Conservation (phyloP, 2,797 vertebrate species). For the Phoeniculus purpureus region DNA sequence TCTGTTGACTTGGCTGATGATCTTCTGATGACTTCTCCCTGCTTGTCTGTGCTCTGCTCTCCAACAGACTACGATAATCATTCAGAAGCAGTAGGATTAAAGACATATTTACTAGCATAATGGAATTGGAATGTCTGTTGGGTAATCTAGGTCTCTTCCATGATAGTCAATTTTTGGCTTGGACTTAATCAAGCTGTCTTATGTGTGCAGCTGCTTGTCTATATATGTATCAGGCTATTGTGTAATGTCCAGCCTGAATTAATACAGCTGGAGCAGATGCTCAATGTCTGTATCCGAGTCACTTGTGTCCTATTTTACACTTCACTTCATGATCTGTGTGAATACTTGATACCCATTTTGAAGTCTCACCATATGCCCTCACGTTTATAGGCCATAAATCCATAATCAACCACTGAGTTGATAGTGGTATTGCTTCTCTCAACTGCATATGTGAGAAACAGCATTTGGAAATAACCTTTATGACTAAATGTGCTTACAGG, state of each 20-base stretch:
- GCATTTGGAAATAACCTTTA: slow-evolving; percentile 42
- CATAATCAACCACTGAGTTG: slow-evolving; percentile 56
- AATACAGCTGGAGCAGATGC: slow-evolving; percentile 77
- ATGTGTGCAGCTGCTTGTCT: slow-evolving; percentile 25
- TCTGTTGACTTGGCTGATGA: too few species aligned
- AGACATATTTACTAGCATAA: not conserved
- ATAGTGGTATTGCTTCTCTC: slow-evolving; percentile 23
- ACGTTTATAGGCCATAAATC: slow-evolving; percentile 66
- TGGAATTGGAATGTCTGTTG: not conserved
- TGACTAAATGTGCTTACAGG: slow-evolving; percentile 28
- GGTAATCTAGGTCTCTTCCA: slow-evolving; percentile 1
- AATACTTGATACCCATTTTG: slow-evolving; percentile 57
- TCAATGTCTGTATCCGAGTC: slow-evolving; percentile 72
- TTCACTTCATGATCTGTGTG: slow-evolving; percentile 75
- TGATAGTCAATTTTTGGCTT: slow-evolving; percentile 45
- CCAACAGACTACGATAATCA: not conserved
- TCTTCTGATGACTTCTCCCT: too few species aligned
- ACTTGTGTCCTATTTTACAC: slow-evolving; percentile 75
- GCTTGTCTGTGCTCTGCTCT: too few species aligned
- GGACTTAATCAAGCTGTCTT: slow-evolving; percentile 61
- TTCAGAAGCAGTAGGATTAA: not conserved
- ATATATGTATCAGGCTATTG: slow-evolving; percentile 58
- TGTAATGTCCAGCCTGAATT: slow-evolving; percentile 67
- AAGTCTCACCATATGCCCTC: slow-evolving; percentile 72
- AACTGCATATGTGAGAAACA: slow-evolving; percentile 29